Evolutionary conservation across 2,888 invertebrate genomes (phyloP).

Genomic region (Brenthis daphne): DNA sequence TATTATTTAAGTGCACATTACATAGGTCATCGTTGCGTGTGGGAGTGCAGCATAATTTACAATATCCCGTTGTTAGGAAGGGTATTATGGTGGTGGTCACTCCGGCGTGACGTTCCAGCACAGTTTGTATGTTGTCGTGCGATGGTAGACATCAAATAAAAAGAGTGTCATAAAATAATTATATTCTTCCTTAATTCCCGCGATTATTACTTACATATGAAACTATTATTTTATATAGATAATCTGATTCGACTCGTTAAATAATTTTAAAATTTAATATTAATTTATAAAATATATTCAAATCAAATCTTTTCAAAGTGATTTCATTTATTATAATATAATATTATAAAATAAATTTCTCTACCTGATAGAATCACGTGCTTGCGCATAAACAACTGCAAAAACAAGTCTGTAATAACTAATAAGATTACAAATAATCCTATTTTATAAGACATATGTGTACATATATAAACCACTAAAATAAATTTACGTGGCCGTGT

Average conservation of each 20-base stretch:
- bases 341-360: background rate
- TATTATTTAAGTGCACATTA: constrained; percentile 33
- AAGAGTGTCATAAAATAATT: background rate
- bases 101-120: constrained; percentile 52
- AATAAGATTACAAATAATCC: too few relatives aligned
- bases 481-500: background rate
- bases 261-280: too few relatives aligned
- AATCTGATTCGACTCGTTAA: too few relatives aligned
- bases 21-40: constrained; percentile 48
- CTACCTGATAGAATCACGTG: background rate
- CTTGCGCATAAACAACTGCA: too few relatives aligned
- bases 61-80: constrained; percentile 71
- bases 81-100: constrained; percentile 63
- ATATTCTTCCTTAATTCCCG: background rate
- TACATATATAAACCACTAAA: background rate
- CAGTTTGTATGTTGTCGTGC: constrained; percentile 53
- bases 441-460: too few relatives aligned
- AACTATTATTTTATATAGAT: too few relatives aligned
- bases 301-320: too few relatives aligned
- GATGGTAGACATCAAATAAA: constrained; percentile 33
- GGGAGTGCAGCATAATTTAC: constrained; percentile 75
- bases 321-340: background rate
- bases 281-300: too few relatives aligned
- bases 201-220: too few relatives aligned
- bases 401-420: too few relatives aligned